Evolutionary conservation across 2,797 vertebrate genomes (phyloP).

Genomic region (Sardinella longiceps): DNA sequence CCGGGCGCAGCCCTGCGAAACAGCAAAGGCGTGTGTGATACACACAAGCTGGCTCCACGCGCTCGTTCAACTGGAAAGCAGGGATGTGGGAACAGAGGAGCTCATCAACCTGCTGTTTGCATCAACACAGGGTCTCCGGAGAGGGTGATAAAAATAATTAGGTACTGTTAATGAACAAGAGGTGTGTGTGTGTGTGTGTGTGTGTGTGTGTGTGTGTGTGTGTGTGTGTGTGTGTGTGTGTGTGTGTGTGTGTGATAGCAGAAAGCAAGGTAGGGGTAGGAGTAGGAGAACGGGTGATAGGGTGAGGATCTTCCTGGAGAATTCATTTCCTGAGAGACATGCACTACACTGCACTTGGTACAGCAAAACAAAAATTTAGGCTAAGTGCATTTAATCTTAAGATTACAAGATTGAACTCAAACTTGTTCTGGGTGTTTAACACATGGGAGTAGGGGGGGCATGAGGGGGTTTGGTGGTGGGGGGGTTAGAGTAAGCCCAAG

Average conservation of each 20-base stretch:
- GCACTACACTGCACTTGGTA: neutral
- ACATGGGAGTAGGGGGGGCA: neutral
- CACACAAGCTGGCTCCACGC: neutral
- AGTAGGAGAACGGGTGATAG: neutral
- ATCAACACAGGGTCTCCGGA: slow-evolving; percentile 40
- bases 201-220: neutral
- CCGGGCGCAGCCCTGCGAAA: neutral
- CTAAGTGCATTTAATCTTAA: neutral
- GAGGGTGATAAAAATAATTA: slow-evolving; percentile 37
- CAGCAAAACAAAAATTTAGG: neutral
- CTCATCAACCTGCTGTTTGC: slow-evolving; percentile 42
- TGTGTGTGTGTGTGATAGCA: neutral
- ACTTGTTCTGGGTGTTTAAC: neutral
- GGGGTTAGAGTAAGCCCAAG: neutral
- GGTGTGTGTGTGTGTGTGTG: slow-evolving; percentile 19
- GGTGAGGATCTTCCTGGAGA: neutral
- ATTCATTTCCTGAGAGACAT: neutral
- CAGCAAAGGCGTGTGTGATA: slow-evolving; percentile 3
- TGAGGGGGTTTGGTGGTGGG: neutral
- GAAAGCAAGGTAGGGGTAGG: too few species aligned
- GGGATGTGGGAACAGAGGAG: slow-evolving; percentile 10
- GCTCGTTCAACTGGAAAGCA: slow-evolving; percentile 17
- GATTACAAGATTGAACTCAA: neutral
- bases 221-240: neutral
- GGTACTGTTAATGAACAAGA: slow-evolving; percentile 33